Conservation (phyloP, 2,888 invertebrate genomes). For the Drosophila siamana region DNA sequence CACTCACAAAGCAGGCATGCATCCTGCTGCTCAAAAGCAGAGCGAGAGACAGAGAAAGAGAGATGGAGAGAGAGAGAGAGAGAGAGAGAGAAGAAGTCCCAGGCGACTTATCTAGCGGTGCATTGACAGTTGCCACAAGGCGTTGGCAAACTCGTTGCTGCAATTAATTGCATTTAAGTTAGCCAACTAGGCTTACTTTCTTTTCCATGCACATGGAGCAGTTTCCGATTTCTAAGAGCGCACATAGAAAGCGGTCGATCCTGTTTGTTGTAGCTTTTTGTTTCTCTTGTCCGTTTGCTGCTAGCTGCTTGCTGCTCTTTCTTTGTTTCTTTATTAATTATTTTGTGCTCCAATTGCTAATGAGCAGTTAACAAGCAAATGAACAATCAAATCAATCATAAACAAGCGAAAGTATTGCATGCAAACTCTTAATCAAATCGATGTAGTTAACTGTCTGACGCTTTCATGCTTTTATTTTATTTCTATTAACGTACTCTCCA, state of each 20-base stretch:
- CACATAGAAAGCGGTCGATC: slow-evolving; percentile 77
- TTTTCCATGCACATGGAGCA: slow-evolving; percentile 56
- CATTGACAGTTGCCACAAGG: slow-evolving; percentile 64
- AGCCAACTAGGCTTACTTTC: slow-evolving; percentile 75
- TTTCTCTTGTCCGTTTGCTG: slow-evolving; percentile 4
- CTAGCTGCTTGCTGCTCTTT: slow-evolving; percentile 7
- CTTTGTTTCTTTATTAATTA: slow-evolving; percentile 51
- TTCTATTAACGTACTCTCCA: neutral
- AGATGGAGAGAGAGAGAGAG: neutral
- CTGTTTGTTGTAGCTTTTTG: slow-evolving; percentile 47
- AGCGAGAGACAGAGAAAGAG: slow-evolving; percentile 4
- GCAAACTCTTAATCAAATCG: slow-evolving; percentile 34
- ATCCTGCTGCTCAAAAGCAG: slow-evolving; percentile 19
- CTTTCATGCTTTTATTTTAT: neutral
- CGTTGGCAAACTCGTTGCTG: slow-evolving; percentile 49
- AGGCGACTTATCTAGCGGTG: slow-evolving; percentile 65
- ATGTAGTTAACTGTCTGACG: neutral
- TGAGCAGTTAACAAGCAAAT: slow-evolving; percentile 57
- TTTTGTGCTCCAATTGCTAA: slow-evolving; percentile 75
- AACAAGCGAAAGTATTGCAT: slow-evolving; percentile 75
- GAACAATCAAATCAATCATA: slow-evolving; percentile 12
- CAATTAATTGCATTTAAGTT: slow-evolving; percentile 75
- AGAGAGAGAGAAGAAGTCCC: slow-evolving; percentile 5
- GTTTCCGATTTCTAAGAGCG: slow-evolving; percentile 64
- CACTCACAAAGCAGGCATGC: slow-evolving; percentile 32